These are phyloP conservation scores for Beris morrisii DNA, from an alignment of 2,888 invertebrate genomes.

Conservation along the genomic window DNA sequence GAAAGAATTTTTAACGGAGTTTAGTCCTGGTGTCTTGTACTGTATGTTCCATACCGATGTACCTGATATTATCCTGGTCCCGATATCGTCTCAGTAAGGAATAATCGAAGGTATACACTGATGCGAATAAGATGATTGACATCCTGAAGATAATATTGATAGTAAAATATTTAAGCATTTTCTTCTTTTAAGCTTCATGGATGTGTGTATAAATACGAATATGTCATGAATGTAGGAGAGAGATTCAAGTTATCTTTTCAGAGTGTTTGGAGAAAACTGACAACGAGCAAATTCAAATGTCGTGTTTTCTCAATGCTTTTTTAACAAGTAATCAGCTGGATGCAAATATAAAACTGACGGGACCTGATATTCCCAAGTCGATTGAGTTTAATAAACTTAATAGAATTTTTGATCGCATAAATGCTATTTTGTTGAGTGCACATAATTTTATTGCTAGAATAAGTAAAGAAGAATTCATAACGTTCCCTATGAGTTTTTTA, in stretches of 20 bases:
- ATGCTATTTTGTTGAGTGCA: too few species aligned
- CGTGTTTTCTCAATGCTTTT: constrained; percentile 14
- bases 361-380: too few species aligned
- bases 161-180: constrained; percentile 34
- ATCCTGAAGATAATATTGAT: constrained; percentile 29
- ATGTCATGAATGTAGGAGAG: background rate
- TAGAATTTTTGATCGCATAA: too few species aligned
- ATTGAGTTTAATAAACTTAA: too few species aligned
- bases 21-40: constrained; percentile 13
- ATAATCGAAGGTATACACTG: constrained; percentile 13
- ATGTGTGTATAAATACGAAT: background rate
- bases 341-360: too few species aligned
- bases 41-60: background rate
- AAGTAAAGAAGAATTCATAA: too few species aligned
- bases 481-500: too few species aligned
- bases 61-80: constrained; percentile 1
- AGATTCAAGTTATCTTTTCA: background rate
- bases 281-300: constrained; percentile 12
- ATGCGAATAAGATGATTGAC: constrained; percentile 33
- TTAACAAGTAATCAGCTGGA: constrained; percentile 18
- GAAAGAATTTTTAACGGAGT: constrained; percentile 32
- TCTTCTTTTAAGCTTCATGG: background rate
- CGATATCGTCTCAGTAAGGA: background rate
- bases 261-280: background rate
- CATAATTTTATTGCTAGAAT: too few species aligned